Base-by-base conservation (phyloP, 2,113 vertebrate species). In the Leiothrix lutea region DNA sequence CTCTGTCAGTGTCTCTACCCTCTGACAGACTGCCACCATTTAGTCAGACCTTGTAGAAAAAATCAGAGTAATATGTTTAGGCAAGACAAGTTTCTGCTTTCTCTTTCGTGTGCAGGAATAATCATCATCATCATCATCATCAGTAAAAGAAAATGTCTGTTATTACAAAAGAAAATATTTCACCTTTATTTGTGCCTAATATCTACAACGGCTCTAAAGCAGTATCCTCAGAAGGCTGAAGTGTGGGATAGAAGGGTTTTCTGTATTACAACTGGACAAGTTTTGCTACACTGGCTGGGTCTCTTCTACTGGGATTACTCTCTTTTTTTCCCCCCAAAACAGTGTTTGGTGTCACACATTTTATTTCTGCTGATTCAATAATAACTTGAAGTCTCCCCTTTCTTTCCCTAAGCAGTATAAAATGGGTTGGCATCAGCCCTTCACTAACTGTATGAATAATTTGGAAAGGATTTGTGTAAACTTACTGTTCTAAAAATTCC, bases 401-500 rank as follows among this genome's bases (percentile, higher is more conserved):
- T 85, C 62, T 70, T 73, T 84, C 29, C 42, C 69, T 58, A 62
- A 36, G 70, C 35, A 79, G 25, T 67, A 60, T 48, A 64, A 78
- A 90, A 54, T 26, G 20, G 58, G 42, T 64, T 93, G 67, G 42
- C 40, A 89, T 80, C 47, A 78, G 38, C 45, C 26, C 14, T 48
- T 71, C 65, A 36, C 31, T 58, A 61, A 62, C 25, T 66, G 28
- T 56, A 60, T 47, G 64, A 95, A 90, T 90, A 94, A 86, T 70
- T 94, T 85, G 66, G 44, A 88, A 84, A 47, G 51, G 56, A 84
- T 91, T 70, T 72, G n/a, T 95, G 31, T 93, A 66, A 83, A 67
- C 28, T 86, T 69, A 60, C 13, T 29, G 51, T 58, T 82, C 94
- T 97, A 96, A 98, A 90, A 45, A 91, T 92, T 81, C 47, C 66